phyloP scores from a whole-genome alignment of 2,113 vertebrate genomes.

The Morone saxatilis region DNA sequence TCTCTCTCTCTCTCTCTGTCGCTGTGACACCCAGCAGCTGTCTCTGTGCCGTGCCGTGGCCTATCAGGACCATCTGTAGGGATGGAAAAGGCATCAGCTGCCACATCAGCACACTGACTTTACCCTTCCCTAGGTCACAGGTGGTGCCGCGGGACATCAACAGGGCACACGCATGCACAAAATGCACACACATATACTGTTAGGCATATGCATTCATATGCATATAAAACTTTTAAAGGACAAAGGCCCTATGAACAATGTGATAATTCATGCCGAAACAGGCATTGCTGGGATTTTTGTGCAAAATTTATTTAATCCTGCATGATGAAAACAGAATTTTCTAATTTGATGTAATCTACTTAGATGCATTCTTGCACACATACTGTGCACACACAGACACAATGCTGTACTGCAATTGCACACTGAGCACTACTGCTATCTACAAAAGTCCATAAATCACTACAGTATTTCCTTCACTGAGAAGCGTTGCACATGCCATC shows the following conservation, averaged over 20 bases:
- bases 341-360: conserved; percentile 11
- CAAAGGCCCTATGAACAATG: background rate
- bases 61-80: conserved; percentile 64
- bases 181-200: conserved; percentile 19
- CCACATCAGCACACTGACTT: conserved; percentile 59
- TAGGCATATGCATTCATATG: conserved; percentile 19
- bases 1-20: background rate
- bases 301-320: background rate
- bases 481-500: conserved; percentile 51
- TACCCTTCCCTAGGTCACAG: conserved; percentile 60
- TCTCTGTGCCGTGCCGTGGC: conserved; percentile 25
- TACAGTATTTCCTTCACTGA: conserved; percentile 38
- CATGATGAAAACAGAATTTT: conserved; percentile 1
- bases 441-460: conserved; percentile 48
- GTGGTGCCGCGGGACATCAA: conserved; percentile 45
- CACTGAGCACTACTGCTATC: conserved; percentile 35
- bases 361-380: background rate
- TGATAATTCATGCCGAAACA: background rate
- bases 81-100: conserved; percentile 51
- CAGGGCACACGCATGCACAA: conserved; percentile 12
- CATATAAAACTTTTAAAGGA: conserved; percentile 9
- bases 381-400: background rate
- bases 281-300: background rate
- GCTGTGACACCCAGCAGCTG: conserved; percentile 59
- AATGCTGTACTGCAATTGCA: background rate